phyloP scores from a whole-genome alignment of 2,113 vertebrate genomes.

The Rhinoptilus africanus region DNA sequence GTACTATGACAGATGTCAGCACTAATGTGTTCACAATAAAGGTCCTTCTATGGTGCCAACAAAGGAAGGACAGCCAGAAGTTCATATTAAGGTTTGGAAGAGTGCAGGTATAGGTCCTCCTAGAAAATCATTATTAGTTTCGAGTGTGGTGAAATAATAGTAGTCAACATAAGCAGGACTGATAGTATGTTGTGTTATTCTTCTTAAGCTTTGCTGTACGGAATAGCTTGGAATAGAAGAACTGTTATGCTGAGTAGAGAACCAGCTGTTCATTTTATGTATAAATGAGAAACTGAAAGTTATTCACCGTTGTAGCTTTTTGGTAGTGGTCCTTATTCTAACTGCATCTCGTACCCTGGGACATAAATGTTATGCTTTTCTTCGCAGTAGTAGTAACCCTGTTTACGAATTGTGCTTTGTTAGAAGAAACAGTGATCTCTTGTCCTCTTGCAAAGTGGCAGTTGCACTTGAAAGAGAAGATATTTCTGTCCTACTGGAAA shows the following conservation, averaged over 20 bases:
- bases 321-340: neutral
- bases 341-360: neutral
- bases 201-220: neutral
- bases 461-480: neutral
- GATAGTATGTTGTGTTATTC: neutral
- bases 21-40: neutral
- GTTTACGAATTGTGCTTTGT: neutral
- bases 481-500: neutral
- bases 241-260: neutral
- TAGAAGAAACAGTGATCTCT: neutral
- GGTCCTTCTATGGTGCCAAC: constrained; percentile 41
- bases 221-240: neutral
- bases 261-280: neutral
- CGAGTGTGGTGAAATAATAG: neutral
- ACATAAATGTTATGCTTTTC: neutral
- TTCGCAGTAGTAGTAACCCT: neutral
- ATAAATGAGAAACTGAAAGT: neutral
- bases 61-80: neutral
- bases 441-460: neutral
- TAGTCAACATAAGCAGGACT: neutral
- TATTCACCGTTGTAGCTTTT: neutral
- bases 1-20: constrained; percentile 9
- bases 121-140: neutral
- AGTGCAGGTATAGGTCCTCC: neutral
- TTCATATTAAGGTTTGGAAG: neutral